A percentile compares a stretch with the other conserved stretches of the same genome.
These are phyloP conservation scores for Dipodomys stephensi DNA, from an alignment of 2,113 vertebrate genomes.

Conservation along the genomic window DNA sequence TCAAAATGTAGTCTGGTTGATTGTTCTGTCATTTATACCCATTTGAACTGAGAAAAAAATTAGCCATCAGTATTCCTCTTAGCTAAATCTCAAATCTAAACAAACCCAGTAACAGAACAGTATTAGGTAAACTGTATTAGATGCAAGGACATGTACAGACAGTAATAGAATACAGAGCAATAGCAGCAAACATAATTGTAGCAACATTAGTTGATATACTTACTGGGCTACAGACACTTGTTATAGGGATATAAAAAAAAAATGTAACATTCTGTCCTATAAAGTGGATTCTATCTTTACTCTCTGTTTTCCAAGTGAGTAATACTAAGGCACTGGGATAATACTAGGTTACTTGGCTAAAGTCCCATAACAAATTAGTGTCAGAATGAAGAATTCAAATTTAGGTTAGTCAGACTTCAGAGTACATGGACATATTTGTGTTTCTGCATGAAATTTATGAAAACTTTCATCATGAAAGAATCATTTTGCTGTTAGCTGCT, in stretches of 20 bases:
- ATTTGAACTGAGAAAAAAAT: not conserved
- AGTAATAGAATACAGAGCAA: not conserved
- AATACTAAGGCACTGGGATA: not conserved
- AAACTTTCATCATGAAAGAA: not conserved
- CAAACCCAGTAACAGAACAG: not conserved
- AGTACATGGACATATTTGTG: not conserved
- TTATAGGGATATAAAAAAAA: not conserved
- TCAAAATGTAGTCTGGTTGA: not conserved
- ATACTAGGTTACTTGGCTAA: not conserved
- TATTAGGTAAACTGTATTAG: not conserved
- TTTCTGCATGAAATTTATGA: not conserved
- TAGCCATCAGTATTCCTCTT: not conserved
- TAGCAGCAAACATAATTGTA: too few species aligned
- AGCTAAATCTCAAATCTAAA: conserved; percentile 3
- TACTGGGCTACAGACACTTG: not conserved
- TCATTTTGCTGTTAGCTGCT: conserved; percentile 4
- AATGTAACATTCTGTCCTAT: not conserved
- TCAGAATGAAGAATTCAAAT: not conserved
- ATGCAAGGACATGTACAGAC: not conserved
- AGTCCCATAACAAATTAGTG: conserved; percentile 7
- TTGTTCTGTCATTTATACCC: not conserved
- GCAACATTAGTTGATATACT: too few species aligned
- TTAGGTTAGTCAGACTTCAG: not conserved
- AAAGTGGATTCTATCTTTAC: not conserved
- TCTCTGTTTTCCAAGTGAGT: conserved; percentile 13